Base-by-base conservation (phyloP, 2,113 vertebrate genomes). In the Synchiropus splendidus region DNA sequence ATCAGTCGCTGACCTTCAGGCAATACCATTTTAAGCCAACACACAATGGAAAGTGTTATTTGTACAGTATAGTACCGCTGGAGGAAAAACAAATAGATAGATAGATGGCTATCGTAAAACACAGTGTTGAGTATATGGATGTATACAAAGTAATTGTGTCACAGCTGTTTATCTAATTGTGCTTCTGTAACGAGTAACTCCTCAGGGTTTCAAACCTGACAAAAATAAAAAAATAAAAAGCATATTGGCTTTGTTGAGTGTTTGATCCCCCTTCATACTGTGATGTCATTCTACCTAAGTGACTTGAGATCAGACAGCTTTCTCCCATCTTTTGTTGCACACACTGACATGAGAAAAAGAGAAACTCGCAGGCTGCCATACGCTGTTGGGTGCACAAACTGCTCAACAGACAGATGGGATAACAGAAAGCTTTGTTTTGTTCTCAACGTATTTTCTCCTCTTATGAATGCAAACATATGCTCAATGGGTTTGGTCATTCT, bases 121-220 rank as follows among this genome's bases (percentile, higher is more conserved):
- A 58, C 36, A 44, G 48, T 52, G 48, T 51, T 68, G 45, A 45
- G 48, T 68, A 77, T 72, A 78, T 70, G 80, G 73, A 84, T 75
- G 64, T 83, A 82, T 75, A 65, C 67, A 73, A 74, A 74, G 77
- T 83, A 75, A 84, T 69, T 48, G 63, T 74, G 71, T 72, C 78
- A 77, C 73, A 75, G 74, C 70, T 79, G 78, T 71, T 75, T 64
- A 58, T 78, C 77, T 79, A 82, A 84, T 85, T 80, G 72, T 67
- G 63, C 61, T 50, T 39, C 58, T 78, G 81, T 77, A 78, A 78
- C 74, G 74, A 78, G 70, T 77, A 79, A 81, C 75, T 77, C 73
- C 72, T 79, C 57, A 68, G 67, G 67, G 72, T 60, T 63, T 74
- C 68, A 72, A 71, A 50, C 56, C 70, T 64, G 52, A 61, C 65